Percentiles rank a stretch among this genome's conserved stretches.
Evolutionary conservation across 2,888 invertebrate genomes (phyloP).

Genomic region (Stramonita haemastoma): DNA sequence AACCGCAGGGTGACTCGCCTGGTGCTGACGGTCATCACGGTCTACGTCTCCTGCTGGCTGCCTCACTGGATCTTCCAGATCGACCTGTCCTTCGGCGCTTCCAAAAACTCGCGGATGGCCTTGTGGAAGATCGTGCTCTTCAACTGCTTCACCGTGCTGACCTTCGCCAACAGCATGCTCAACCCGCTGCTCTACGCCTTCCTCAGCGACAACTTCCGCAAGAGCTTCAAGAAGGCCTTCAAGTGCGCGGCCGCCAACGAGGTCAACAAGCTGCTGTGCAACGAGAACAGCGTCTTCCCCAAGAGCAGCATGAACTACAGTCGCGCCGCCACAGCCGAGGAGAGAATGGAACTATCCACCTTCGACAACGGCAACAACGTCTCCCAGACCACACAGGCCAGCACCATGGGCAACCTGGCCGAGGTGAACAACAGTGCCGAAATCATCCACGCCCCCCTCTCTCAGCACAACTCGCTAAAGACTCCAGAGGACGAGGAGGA

Average conservation of each 20-base stretch:
- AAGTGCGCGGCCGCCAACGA: conserved; percentile 68
- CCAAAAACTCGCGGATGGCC: background rate
- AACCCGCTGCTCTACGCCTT: conserved; percentile 77
- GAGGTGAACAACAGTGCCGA: conserved; percentile 1
- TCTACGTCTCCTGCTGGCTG: conserved; percentile 76
- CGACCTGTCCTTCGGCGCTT: conserved; percentile 59
- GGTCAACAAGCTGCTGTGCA: conserved; percentile 57
- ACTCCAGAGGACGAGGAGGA: conserved; percentile 42
- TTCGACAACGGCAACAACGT: conserved; percentile 41
- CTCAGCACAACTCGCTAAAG: background rate
- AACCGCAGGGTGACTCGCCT: conserved; percentile 74
- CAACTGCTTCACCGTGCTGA: conserved; percentile 72
- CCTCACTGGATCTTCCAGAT: conserved; percentile 76
- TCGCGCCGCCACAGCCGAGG: conserved; percentile 47
- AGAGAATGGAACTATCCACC: conserved; percentile 49
- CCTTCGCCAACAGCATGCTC: conserved; percentile 75
- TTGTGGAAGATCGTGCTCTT: conserved; percentile 64
- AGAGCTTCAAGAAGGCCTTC: conserved; percentile 75
- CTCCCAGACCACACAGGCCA: conserved; percentile 6
- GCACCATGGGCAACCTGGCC: background rate
- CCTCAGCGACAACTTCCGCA: conserved; percentile 75
- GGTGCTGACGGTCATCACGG: conserved; percentile 74
- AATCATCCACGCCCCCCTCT: conserved; percentile 6
- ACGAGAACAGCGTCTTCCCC: conserved; percentile 68
- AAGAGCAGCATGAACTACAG: conserved; percentile 53